Percentiles rank a stretch among this genome's conserved stretches.
These are phyloP conservation scores for Cnemophilus loriae DNA, from an alignment of 2,113 vertebrate genomes.

Conservation along the genomic window DNA sequence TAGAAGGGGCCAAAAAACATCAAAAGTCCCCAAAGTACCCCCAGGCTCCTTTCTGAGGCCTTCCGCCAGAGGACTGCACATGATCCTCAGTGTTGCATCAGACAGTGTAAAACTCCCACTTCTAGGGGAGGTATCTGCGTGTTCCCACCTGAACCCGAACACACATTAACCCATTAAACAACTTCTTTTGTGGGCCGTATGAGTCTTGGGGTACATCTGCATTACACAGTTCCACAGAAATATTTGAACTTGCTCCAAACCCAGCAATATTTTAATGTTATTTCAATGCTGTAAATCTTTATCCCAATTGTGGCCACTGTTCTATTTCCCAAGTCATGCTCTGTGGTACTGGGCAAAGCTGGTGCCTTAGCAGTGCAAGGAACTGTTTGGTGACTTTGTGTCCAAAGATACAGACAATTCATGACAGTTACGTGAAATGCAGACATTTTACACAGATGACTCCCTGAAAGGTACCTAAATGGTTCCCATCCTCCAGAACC, in stretches of 20 bases:
- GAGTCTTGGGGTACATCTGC: background rate
- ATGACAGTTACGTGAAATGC: background rate
- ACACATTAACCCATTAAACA: background rate
- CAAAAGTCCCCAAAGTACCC: background rate
- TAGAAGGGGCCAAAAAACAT: background rate
- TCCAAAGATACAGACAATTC: background rate
- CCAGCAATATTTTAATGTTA: rapidly evolving
- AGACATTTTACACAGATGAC: background rate
- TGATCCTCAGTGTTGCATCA: background rate
- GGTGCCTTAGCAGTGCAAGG: background rate
- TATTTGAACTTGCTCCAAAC: background rate
- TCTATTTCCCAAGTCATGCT: background rate
- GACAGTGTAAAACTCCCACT: background rate
- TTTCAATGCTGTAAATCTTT: background rate
- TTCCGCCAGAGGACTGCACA: background rate
- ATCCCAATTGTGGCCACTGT: background rate
- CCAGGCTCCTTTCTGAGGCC: background rate
- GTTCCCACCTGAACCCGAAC: background rate
- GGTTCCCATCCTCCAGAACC: background rate
- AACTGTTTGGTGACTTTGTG: background rate
- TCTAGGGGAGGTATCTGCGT: rapidly evolving
- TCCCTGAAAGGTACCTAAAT: background rate
- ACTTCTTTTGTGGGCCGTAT: too few relatives aligned
- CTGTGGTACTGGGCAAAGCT: background rate
- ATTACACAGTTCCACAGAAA: background rate